phyloP scores from a whole-genome alignment of 2,888 invertebrate species.

The Platycnemis pennipes region DNA sequence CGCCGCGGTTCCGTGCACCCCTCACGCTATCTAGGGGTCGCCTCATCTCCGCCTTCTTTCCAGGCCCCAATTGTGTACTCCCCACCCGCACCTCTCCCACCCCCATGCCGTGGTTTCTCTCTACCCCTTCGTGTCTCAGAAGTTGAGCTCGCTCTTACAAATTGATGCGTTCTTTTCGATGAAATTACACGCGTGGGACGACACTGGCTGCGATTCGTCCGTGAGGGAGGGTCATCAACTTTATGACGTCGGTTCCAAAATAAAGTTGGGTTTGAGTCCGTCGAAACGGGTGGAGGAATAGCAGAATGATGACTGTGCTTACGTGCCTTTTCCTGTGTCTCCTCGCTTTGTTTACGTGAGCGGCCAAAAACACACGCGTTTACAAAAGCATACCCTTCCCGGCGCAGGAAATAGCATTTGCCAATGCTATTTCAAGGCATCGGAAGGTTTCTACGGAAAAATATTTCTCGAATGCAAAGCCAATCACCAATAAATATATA shows the following conservation, averaged over 20 bases:
- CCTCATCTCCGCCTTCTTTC: not conserved
- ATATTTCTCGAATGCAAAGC: too few relatives aligned
- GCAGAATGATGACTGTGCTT: not conserved
- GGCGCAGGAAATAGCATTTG: not conserved
- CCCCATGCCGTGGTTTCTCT: not conserved
- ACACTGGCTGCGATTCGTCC: not conserved
- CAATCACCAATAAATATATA: too few relatives aligned
- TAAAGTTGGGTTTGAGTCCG: not conserved
- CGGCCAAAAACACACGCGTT: not conserved
- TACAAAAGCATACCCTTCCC: not conserved
- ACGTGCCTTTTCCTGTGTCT: not conserved
- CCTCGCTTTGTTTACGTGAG: not conserved
- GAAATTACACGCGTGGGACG: slow-evolving; percentile 1
- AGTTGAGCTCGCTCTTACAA: slow-evolving; percentile 53
- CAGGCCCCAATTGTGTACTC: not conserved
- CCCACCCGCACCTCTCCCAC: not conserved
- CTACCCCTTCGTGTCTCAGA: not conserved
- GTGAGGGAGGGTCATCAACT: not conserved
- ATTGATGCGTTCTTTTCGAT: slow-evolving; percentile 28
- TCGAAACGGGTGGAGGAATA: not conserved
- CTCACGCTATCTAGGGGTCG: not conserved
- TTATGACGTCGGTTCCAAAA: not conserved
- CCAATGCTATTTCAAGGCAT: too few relatives aligned
- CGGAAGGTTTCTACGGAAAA: too few relatives aligned
- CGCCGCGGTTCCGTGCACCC: slow-evolving; percentile 17